These are phyloP conservation scores for Promerops cafer DNA, from an alignment of 2,113 vertebrate genomes.

Conservation along the genomic window DNA sequence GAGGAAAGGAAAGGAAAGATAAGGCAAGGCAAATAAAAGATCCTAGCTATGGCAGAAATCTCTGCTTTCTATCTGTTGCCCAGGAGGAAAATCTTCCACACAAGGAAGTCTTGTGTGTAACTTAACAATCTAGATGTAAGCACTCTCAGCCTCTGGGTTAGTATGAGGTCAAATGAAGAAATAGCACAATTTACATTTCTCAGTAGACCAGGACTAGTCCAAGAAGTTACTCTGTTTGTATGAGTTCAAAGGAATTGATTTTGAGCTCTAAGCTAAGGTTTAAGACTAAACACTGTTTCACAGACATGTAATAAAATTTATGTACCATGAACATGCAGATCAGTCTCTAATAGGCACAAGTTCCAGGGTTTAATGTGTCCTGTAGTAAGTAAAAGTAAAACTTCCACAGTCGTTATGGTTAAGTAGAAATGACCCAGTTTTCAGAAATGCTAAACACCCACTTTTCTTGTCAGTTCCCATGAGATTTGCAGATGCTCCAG, in stretches of 20 bases:
- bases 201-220: neutral
- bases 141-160: neutral
- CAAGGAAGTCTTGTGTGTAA: neutral
- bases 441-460: neutral
- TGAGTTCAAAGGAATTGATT: neutral
- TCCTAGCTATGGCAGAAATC: neutral
- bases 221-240: neutral
- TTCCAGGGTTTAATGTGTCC: neutral
- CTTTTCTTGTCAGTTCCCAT: neutral
- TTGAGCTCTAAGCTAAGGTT: neutral
- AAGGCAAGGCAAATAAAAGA: too few species aligned
- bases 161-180: neutral
- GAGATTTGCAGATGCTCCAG: neutral
- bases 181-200: neutral
- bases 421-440: neutral
- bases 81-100: neutral
- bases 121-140: neutral
- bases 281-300: neutral
- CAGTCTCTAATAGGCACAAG: neutral
- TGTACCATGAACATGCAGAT: neutral
- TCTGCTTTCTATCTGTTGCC: neutral
- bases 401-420: neutral
- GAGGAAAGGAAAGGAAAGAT: fast-evolving
- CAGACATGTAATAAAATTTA: neutral
- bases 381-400: neutral